Percentiles rank a stretch among this genome's conserved stretches.
Conservation (phyloP, 2,888 invertebrate genomes). For the Venusia cambrica region DNA sequence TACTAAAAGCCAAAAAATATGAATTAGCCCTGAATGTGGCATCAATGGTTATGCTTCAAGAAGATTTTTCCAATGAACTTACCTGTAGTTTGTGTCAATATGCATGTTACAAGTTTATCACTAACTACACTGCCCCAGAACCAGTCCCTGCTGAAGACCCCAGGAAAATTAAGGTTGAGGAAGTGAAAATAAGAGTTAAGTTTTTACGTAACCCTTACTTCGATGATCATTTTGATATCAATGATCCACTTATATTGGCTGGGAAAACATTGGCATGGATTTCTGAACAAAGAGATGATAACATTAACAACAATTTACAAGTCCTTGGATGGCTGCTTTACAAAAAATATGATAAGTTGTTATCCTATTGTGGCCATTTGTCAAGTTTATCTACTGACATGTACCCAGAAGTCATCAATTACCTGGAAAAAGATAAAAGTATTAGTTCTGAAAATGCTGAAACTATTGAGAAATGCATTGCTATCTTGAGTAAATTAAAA, state of each 20-base stretch:
- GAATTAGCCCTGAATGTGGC: conserved; percentile 89
- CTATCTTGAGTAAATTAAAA: conserved; percentile 39
- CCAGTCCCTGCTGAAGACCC: conserved; percentile 37
- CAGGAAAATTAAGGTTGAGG: conserved; percentile 74
- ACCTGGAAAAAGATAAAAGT: conserved; percentile 44
- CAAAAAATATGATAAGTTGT: conserved; percentile 82
- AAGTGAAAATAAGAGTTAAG: conserved; percentile 87
- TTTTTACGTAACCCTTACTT: conserved; percentile 91
- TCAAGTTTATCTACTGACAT: conserved; percentile 45
- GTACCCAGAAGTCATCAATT: conserved; percentile 51
- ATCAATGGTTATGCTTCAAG: conserved; percentile 91
- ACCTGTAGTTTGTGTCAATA: conserved; percentile 85
- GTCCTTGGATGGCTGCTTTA: conserved; percentile 85
- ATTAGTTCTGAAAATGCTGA: conserved; percentile 39
- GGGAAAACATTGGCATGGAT: conserved; percentile 91
- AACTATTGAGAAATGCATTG: conserved; percentile 43
- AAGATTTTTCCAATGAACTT: conserved; percentile 88
- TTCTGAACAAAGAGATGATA: conserved; percentile 69
- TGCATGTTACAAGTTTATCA: conserved; percentile 87
- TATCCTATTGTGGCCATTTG: conserved; percentile 42
- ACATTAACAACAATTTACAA: conserved; percentile 78
- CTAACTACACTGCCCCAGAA: conserved; percentile 42
- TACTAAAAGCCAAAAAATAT: conserved; percentile 85
- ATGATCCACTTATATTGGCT: conserved; percentile 84
- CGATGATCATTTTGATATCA: conserved; percentile 95